Conservation (phyloP, 2,888 invertebrate species). For the Lordiphosa andalusiaca region DNA sequence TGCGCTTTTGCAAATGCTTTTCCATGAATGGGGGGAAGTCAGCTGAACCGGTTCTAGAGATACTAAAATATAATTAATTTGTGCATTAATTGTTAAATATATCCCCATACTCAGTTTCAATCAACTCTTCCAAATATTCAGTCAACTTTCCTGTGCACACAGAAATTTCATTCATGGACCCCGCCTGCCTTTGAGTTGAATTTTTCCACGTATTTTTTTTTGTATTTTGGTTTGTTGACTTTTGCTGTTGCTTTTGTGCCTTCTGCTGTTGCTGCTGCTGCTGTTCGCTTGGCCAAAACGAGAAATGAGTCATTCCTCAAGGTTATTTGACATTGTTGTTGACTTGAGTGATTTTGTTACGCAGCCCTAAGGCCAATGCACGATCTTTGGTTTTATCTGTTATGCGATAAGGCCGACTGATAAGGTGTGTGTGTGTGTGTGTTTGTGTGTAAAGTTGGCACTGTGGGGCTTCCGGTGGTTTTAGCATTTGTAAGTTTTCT, state of each 20-base stretch:
- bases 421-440: constrained; percentile 9
- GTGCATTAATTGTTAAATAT: too few relatives aligned
- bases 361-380: constrained; percentile 32
- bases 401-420: constrained; percentile 23
- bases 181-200: constrained; percentile 2
- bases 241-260: constrained; percentile 17
- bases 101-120: too few relatives aligned
- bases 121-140: too few relatives aligned
- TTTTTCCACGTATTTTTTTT: constrained; percentile 8
- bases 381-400: constrained; percentile 27
- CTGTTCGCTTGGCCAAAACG: constrained; percentile 18
- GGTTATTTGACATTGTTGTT: constrained; percentile 44
- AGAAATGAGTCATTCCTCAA: constrained; percentile 53
- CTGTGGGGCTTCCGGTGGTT: constrained; percentile 7
- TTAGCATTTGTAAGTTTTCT: constrained; percentile 11
- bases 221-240: constrained; percentile 5
- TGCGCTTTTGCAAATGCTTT: too few relatives aligned
- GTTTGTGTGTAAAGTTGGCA: constrained; percentile 3
- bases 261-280: constrained; percentile 3
- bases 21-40: too few relatives aligned
- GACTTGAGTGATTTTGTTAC: constrained; percentile 18
- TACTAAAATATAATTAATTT: too few relatives aligned
- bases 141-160: background rate
- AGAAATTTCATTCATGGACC: background rate
- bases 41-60: too few relatives aligned